Conservation (phyloP, 1,140 invertebrate genomes). For the Brachionus asplanchnoidis region DNA sequence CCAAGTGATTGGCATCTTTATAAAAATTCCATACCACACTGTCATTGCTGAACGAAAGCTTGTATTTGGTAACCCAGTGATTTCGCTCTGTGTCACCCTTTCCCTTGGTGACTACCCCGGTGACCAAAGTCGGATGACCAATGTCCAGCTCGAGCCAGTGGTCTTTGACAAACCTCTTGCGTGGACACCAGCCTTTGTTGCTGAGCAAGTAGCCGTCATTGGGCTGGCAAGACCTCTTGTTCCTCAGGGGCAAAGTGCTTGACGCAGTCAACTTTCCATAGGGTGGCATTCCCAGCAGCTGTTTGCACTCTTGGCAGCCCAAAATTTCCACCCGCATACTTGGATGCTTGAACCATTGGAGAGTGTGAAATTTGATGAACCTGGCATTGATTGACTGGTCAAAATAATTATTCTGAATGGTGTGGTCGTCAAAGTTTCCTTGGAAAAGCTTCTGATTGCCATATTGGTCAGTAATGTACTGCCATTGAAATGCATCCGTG, state of each 20-base stretch:
- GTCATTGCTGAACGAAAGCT: constrained; percentile 62
- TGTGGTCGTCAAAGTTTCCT: constrained; percentile 60
- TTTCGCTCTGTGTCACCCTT: constrained; percentile 59
- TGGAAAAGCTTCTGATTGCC: constrained; percentile 59
- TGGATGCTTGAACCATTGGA: constrained; percentile 60
- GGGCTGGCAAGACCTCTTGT: constrained; percentile 60
- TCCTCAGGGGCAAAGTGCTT: constrained; percentile 53
- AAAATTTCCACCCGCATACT: constrained; percentile 61
- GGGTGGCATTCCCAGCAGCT: constrained; percentile 60
- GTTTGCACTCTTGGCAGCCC: constrained; percentile 63
- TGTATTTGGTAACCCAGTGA: constrained; percentile 62
- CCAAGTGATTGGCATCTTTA: constrained; percentile 61
- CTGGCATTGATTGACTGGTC: constrained; percentile 59
- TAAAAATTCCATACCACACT: constrained; percentile 61
- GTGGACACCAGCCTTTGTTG: constrained; percentile 62
- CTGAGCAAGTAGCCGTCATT: constrained; percentile 61
- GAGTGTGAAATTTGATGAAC: constrained; percentile 61
- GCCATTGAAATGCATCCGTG: constrained; percentile 60
- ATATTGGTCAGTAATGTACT: constrained; percentile 59
- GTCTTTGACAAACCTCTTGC: constrained; percentile 59
- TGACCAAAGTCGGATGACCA: constrained; percentile 61
- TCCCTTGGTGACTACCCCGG: constrained; percentile 61
- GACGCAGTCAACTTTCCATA: constrained; percentile 60
- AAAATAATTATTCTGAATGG: constrained; percentile 58
- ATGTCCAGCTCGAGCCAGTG: constrained; percentile 64